Percentiles rank a stretch among this genome's conserved stretches.
Evolutionary conservation across 2,113 vertebrate species (phyloP).

Genomic region (Phrynosoma blainvillii): DNA sequence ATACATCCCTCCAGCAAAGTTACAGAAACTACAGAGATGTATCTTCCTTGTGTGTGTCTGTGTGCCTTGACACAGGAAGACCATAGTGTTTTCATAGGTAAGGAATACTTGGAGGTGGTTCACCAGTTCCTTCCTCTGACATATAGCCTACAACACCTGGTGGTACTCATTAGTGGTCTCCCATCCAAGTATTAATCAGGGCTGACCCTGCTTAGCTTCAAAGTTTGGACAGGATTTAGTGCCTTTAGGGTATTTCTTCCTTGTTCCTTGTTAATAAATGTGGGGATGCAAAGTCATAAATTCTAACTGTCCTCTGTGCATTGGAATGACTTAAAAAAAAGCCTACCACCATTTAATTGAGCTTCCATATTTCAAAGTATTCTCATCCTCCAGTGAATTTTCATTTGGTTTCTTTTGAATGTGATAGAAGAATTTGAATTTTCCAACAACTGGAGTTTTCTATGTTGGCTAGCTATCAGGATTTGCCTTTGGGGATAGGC

Average conservation of each 20-base stretch:
- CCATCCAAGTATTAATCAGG: no score
- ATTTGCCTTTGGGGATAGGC: neutral
- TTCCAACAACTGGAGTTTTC: neutral
- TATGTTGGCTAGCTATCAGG: neutral
- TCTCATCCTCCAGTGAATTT: neutral
- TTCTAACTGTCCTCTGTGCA: neutral
- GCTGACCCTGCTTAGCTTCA: no score
- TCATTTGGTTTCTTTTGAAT: neutral
- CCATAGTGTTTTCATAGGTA: no score
- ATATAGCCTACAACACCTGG: no score
- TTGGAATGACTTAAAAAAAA: neutral
- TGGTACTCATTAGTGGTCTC: no score
- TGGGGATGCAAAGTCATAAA: neutral
- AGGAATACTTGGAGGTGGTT: no score
- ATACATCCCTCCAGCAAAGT: neutral
- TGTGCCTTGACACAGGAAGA: no score
- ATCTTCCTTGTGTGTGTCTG: neutral
- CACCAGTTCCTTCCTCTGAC: no score
- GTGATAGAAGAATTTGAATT: neutral
- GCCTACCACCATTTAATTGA: neutral
- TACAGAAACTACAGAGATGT: neutral
- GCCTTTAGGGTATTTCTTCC: no score
- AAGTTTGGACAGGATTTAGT: no score
- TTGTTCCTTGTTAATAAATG: neutral
- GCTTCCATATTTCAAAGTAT: neutral